These are phyloP conservation scores for Netelia melanura DNA, from an alignment of 2,888 invertebrate genomes.

Conservation along the genomic window DNA sequence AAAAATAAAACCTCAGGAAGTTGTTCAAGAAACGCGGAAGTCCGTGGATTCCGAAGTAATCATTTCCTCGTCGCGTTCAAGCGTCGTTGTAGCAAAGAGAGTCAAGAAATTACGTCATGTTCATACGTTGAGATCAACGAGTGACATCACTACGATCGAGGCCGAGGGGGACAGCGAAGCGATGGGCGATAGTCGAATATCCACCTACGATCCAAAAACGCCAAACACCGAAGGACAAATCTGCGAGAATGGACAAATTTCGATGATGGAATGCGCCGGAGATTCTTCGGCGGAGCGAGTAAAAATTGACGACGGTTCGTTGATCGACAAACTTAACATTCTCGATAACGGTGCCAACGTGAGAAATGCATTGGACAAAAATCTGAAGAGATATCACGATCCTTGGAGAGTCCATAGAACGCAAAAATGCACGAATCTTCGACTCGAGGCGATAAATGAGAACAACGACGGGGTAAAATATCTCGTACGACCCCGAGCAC, in stretches of 20 bases:
- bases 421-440: constrained; percentile 68
- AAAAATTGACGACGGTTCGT: constrained; percentile 21
- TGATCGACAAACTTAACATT: constrained; percentile 7
- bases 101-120: constrained; percentile 71
- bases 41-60: constrained; percentile 17
- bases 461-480: constrained; percentile 58
- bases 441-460: constrained; percentile 62
- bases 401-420: constrained; percentile 70
- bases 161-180: constrained; percentile 16
- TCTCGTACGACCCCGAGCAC: constrained; percentile 63
- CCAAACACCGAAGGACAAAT: constrained; percentile 2
- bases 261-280: constrained; percentile 54
- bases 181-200: constrained; percentile 56
- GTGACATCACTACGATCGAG: constrained; percentile 12
- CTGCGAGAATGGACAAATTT: neutral
- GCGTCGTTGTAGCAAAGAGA: constrained; percentile 39
- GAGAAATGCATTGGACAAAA: constrained; percentile 7
- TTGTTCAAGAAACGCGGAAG: neutral
- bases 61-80: constrained; percentile 1
- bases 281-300: constrained; percentile 27
- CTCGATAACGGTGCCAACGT: neutral
- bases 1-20: constrained; percentile 4
- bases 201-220: constrained; percentile 10
- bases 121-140: constrained; percentile 68
- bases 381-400: constrained; percentile 36